phyloP scores from a whole-genome alignment of 1,140 invertebrate species.

The Pomphorhynchus laevis region DNA sequence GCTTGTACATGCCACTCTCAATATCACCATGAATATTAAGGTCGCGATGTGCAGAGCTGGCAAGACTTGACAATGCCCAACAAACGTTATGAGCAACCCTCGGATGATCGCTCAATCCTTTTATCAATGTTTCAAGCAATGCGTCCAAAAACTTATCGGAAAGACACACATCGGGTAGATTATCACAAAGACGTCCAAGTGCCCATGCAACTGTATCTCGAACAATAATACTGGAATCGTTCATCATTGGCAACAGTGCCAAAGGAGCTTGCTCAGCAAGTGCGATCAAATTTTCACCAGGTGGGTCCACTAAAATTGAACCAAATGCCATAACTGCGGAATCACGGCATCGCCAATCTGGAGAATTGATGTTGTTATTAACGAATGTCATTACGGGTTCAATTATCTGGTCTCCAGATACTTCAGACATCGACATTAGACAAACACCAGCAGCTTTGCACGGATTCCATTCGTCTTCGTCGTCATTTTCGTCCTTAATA shows the following conservation, averaged over 20 bases:
- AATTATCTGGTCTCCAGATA: conserved; percentile 86
- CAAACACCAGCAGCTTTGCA: conserved; percentile 97
- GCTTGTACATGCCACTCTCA: conserved; percentile 57
- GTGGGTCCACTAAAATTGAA: conserved; percentile 67
- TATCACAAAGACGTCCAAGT: conserved; percentile 75
- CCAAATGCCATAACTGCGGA: conserved; percentile 93
- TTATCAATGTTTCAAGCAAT: conserved; percentile 48
- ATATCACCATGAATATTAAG: conserved; percentile 26
- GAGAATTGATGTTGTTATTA: conserved; percentile 54
- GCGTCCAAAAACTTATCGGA: conserved; percentile 37
- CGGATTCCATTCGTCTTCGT: conserved; percentile 98
- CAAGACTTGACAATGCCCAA: conserved; percentile 87
- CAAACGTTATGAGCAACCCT: conserved; percentile 90
- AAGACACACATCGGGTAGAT: conserved; percentile 73
- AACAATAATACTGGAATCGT: conserved; percentile 56
- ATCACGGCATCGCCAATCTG: conserved; percentile 67
- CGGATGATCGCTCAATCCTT: conserved; percentile 48
- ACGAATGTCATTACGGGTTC: conserved; percentile 79
- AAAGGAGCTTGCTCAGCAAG: conserved; percentile 78
- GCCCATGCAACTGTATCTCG: conserved; percentile 90
- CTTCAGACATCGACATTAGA: conserved; percentile 72
- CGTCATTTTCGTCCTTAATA: conserved; percentile 44
- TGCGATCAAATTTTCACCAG: conserved; percentile 44
- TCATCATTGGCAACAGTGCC: conserved; percentile 61
- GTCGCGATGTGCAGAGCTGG: conserved; percentile 45